Conservation (phyloP, 2,888 invertebrate genomes). For the Amiota mariae region DNA sequence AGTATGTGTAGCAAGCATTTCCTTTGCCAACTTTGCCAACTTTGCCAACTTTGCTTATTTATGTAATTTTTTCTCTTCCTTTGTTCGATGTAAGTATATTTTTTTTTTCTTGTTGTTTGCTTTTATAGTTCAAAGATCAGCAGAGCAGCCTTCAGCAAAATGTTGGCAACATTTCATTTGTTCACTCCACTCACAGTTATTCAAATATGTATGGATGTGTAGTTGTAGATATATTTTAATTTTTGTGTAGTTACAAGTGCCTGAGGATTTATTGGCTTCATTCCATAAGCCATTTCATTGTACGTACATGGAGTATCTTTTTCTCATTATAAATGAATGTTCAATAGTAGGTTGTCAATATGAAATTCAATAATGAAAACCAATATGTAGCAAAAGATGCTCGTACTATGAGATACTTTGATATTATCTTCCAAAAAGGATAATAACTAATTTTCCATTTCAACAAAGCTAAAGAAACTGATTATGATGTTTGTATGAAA, state of each 20-base stretch:
- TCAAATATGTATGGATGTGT: too few relatives aligned
- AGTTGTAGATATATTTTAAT: not conserved
- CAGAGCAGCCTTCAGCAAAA: not conserved
- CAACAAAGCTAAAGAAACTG: too few relatives aligned
- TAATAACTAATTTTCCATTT: too few relatives aligned
- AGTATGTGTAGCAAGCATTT: too few relatives aligned
- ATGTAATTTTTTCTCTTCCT: too few relatives aligned
- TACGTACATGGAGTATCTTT: not conserved
- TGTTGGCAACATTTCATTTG: constrained; percentile 14
- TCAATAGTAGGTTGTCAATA: constrained; percentile 9
- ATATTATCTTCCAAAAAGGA: too few relatives aligned
- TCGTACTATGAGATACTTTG: too few relatives aligned
- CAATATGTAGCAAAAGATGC: not conserved
- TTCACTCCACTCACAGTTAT: not conserved
- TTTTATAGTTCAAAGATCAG: too few relatives aligned
- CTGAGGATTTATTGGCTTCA: not conserved
- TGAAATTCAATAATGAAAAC: not conserved
- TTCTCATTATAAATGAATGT: not conserved
- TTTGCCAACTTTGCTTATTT: too few relatives aligned
- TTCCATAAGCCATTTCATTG: not conserved
- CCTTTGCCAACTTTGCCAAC: too few relatives aligned
- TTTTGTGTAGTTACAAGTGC: not conserved
- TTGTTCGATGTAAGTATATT: not conserved
- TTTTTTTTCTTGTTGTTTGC: not conserved
- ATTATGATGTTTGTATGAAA: too few relatives aligned